Evolutionary conservation across 2,797 vertebrate species (phyloP).

Genomic region (Masticophis lateralis): DNA sequence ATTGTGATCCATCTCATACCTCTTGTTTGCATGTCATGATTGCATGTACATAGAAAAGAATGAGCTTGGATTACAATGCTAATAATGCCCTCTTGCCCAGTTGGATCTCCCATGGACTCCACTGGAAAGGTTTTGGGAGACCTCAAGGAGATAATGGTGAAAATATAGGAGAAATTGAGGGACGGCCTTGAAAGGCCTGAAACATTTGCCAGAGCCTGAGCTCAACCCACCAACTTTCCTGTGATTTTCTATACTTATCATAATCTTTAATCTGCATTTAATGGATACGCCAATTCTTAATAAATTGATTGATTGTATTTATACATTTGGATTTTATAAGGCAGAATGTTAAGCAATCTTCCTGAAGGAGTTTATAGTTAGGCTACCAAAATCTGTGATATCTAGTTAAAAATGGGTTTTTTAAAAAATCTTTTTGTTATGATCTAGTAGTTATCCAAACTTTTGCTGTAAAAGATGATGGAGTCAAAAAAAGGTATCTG

Average conservation of each 20-base stretch:
- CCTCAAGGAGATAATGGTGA: neutral
- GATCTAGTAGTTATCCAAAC: neutral
- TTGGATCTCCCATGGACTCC: neutral
- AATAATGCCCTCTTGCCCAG: neutral
- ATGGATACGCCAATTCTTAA: slow-evolving; percentile 45
- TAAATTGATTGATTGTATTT: slow-evolving; percentile 20
- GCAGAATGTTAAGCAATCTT: slow-evolving; percentile 5
- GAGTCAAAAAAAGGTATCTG: neutral
- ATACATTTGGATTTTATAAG: slow-evolving; percentile 26
- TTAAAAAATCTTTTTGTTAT: neutral
- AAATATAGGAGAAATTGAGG: neutral
- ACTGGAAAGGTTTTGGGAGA: neutral
- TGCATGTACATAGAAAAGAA: neutral
- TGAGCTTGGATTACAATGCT: neutral
- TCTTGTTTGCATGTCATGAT: neutral
- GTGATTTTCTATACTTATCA: neutral
- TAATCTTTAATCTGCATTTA: slow-evolving; percentile 38
- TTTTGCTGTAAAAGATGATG: neutral
- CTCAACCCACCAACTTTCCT: neutral
- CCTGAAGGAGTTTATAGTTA: slow-evolving; percentile 6
- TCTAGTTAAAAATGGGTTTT: neutral
- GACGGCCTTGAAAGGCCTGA: neutral
- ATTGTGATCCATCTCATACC: neutral
- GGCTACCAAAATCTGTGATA: neutral
- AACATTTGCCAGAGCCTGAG: neutral